Conservation (phyloP, 2,888 invertebrate genomes). For the Gortyna flavago region DNA sequence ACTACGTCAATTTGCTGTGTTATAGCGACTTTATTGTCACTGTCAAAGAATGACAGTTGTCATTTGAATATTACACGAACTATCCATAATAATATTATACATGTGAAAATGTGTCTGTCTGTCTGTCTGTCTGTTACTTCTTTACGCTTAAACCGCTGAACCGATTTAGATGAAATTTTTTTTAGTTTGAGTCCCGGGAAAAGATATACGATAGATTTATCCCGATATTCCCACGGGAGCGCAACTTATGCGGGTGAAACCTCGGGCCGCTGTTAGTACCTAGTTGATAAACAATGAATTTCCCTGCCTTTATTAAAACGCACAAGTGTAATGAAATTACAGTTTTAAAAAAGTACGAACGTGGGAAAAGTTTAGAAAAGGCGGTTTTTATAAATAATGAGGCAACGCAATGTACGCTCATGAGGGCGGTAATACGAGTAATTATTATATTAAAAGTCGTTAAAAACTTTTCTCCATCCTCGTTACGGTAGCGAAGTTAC, state of each 20-base stretch:
- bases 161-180: too few relatives aligned
- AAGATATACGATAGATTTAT: too few relatives aligned
- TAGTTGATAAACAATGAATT: neutral
- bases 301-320: neutral
- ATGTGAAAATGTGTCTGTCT: too few relatives aligned
- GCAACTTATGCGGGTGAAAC: too few relatives aligned
- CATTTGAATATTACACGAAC: too few relatives aligned
- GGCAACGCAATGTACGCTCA: neutral
- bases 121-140: too few relatives aligned
- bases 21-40: neutral
- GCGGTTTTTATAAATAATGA: neutral
- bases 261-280: neutral
- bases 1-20: neutral
- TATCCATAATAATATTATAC: too few relatives aligned
- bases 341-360: neutral
- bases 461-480: slow-evolving; percentile 6
- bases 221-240: too few relatives aligned
- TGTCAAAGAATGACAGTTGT: neutral
- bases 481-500: slow-evolving; percentile 9
- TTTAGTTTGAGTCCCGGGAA: too few relatives aligned
- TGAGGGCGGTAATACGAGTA: neutral
- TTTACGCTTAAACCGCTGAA: too few relatives aligned
- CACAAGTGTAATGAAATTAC: neutral
- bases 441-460: neutral
- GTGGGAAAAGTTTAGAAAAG: neutral